Percentiles rank a stretch among this genome's conserved stretches.
Conservation (phyloP, 2,113 vertebrate genomes). For the Notothenia rossii region DNA sequence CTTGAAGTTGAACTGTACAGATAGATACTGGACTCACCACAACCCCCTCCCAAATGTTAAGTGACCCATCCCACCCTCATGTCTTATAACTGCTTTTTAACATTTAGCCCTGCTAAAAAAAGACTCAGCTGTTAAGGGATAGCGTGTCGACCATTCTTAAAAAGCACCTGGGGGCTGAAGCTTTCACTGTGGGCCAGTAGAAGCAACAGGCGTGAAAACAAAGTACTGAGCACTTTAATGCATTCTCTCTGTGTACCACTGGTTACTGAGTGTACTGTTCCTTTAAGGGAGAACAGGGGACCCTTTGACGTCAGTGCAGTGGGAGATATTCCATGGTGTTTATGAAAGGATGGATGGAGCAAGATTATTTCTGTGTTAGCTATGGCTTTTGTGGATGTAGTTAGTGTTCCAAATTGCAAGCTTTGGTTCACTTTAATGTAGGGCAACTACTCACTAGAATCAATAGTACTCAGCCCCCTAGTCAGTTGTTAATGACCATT, state of each 20-base stretch:
- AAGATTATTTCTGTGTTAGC: constrained; percentile 26
- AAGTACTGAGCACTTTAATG: not conserved
- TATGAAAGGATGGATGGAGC: constrained; percentile 68
- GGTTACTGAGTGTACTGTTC: constrained; percentile 46
- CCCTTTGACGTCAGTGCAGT: constrained; percentile 77
- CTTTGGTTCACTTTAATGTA: constrained; percentile 9
- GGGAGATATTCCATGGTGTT: constrained; percentile 68
- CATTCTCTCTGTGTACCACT: constrained; percentile 14
- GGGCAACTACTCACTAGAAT: constrained; percentile 18
- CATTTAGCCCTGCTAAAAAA: constrained; percentile 78
- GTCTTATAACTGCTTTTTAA: constrained; percentile 61
- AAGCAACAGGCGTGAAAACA: constrained; percentile 32
- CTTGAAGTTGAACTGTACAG: constrained; percentile 1
- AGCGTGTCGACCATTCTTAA: constrained; percentile 42
- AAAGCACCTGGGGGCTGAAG: constrained; percentile 20
- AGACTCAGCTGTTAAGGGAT: constrained; percentile 77
- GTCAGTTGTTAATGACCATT: constrained; percentile 31
- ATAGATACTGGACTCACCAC: not conserved
- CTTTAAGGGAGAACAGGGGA: constrained; percentile 77
- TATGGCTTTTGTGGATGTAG: not conserved
- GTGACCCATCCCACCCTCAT: not conserved
- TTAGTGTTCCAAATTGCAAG: constrained; percentile 8
- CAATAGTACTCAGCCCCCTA: constrained; percentile 44
- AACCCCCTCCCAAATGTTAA: not conserved
- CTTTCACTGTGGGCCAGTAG: not conserved